phyloP scores from a whole-genome alignment of 2,888 invertebrate genomes.

The Volucella inflata region DNA sequence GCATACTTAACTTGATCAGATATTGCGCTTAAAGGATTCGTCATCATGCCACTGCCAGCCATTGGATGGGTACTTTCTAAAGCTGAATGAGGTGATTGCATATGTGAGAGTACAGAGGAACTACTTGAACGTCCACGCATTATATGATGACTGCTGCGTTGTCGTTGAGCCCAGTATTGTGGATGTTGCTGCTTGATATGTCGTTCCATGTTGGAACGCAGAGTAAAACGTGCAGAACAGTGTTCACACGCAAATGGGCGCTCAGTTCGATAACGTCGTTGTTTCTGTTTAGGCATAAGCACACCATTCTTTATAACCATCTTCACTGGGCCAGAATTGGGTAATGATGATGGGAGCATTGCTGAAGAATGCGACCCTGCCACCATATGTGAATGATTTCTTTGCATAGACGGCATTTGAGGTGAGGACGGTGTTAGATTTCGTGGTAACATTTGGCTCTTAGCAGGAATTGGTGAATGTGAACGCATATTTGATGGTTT shows the following conservation, averaged over 20 bases:
- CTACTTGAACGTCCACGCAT: slow-evolving; percentile 82
- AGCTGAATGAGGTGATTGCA: slow-evolving; percentile 75
- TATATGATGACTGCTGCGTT: slow-evolving; percentile 86
- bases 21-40: slow-evolving; percentile 83
- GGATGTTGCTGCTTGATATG: slow-evolving; percentile 98
- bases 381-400: slow-evolving; percentile 58
- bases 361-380: slow-evolving; percentile 56
- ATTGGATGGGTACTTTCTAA: slow-evolving; percentile 46
- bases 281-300: slow-evolving; percentile 95
- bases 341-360: slow-evolving; percentile 75
- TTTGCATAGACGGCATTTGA: slow-evolving; percentile 75
- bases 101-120: slow-evolving; percentile 75
- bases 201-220: slow-evolving; percentile 97
- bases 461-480: slow-evolving; percentile 65
- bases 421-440: slow-evolving; percentile 72
- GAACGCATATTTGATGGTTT: slow-evolving; percentile 47
- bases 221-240: slow-evolving; percentile 94
- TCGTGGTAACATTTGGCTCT: slow-evolving; percentile 62
- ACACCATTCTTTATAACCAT: slow-evolving; percentile 96
- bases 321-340: slow-evolving; percentile 86
- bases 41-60: slow-evolving; percentile 55
- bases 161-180: slow-evolving; percentile 93
- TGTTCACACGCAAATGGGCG: slow-evolving; percentile 95
- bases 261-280: slow-evolving; percentile 94
- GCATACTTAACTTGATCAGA: slow-evolving; percentile 90